Evolutionary conservation across 2,113 vertebrate genomes (phyloP).

Genomic region (Lipophrys pholis): DNA sequence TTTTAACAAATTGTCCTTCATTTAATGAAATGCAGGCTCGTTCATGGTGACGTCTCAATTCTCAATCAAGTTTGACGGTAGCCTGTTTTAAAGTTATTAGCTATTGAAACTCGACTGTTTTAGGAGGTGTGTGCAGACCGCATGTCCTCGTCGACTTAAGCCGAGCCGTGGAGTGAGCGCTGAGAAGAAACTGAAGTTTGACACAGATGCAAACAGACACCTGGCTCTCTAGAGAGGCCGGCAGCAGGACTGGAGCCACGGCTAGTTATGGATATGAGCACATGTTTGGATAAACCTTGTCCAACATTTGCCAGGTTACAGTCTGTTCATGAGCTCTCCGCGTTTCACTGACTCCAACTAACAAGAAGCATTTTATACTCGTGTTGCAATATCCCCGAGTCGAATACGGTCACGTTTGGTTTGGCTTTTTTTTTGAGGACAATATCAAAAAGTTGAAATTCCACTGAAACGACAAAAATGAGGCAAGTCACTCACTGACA

Average conservation of each 20-base stretch:
- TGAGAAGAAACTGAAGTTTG: slow-evolving; percentile 51
- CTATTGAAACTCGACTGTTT: slow-evolving; percentile 17
- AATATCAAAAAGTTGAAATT: slow-evolving; percentile 6
- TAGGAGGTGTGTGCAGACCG: slow-evolving; percentile 16
- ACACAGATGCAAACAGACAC: slow-evolving; percentile 69
- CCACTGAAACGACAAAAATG: not conserved
- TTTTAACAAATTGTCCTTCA: slow-evolving; percentile 5
- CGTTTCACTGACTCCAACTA: slow-evolving; percentile 23
- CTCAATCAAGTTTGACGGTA: not conserved
- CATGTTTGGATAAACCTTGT: slow-evolving; percentile 65
- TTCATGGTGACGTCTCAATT: slow-evolving; percentile 27
- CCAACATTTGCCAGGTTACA: slow-evolving; percentile 48
- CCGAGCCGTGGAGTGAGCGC: slow-evolving; percentile 28
- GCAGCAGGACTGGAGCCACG: slow-evolving; percentile 50
- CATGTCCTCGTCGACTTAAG: slow-evolving; percentile 29
- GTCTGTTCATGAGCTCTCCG: slow-evolving; percentile 21
- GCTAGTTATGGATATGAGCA: slow-evolving; percentile 59
- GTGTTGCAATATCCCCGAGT: no score
- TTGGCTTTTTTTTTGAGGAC: slow-evolving; percentile 9
- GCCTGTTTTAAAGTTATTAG: not conserved
- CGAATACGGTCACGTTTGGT: not conserved
- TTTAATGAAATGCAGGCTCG: slow-evolving; percentile 13
- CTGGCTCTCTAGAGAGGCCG: slow-evolving; percentile 63
- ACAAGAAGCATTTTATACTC: slow-evolving; percentile 6
- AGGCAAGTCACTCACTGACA: slow-evolving; percentile 3